Evolutionary conservation across 2,797 vertebrate species (phyloP), one percentile per base, ranked within the genome.

Genomic region (Tragopan temminckii): DNA sequence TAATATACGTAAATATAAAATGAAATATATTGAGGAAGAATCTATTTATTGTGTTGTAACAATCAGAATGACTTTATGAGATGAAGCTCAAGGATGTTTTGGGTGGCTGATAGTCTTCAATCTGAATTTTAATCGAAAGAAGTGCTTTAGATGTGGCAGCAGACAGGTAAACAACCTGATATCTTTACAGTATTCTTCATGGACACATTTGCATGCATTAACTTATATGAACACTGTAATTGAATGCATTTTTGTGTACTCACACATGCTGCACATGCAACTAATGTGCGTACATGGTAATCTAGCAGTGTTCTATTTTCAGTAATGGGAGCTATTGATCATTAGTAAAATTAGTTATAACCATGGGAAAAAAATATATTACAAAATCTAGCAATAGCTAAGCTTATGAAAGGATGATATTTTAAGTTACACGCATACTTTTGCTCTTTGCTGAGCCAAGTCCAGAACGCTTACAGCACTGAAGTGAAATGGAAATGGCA

Each of bases 221-320:
- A 8, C 1, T 46, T 58, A 20, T 0, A 35, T 46, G 50, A 71
- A 10, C 5, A 4, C 36, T 70, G 29, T 31, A 18, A 66, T 25
- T 21, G 27, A 53, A 27, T 23, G 50, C 33, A 12, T 57, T 79
- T 61, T 55, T 75, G 24, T n/a, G 25, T 86, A 42, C 38, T 55
- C 17, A 42, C 55, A 19, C 8, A 25, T 18, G 27, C 48, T 50
- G 69, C 66, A 53, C 19, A 11, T 31, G 19, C 16, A 59, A 40
- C 57, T 50, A 12, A 12, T 11, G 13, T n/a, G 8, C 13, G 1
- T 38, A 13, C 38, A 17, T 27, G 46, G n/a, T 18, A 27, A 40
- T 58, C 25, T 50, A 20, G 27, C 43, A 24, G 58, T 50, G 12
- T n/a, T 33, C 24, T 7, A 3, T 36, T 8, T 1, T 46, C 68